Percentiles rank a stretch among this genome's conserved stretches.
Conservation (phyloP, 2,888 invertebrate species). For the Morinoia aosen region DNA sequence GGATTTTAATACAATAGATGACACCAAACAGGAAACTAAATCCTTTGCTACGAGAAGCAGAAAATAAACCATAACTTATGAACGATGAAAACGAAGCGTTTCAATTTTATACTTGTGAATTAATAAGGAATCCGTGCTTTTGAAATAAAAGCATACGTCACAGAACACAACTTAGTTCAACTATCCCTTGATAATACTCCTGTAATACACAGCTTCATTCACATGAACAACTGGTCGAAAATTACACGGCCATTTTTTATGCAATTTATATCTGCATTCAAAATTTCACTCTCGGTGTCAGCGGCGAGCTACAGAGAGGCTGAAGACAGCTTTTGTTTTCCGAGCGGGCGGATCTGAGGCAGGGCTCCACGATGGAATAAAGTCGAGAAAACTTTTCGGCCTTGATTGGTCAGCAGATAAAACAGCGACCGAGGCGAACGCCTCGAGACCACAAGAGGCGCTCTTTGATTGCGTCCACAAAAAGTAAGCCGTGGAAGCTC, state of each 20-base stretch:
- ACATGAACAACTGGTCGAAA: background rate
- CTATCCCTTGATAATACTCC: background rate
- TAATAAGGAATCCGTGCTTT: background rate
- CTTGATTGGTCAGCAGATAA: slow-evolving; percentile 47
- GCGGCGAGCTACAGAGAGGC: background rate
- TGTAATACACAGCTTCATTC: background rate
- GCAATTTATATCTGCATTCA: background rate
- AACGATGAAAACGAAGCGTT: too few species aligned
- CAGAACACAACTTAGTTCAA: too few species aligned
- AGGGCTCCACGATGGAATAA: background rate
- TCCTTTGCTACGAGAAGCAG: too few species aligned
- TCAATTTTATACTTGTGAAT: background rate
- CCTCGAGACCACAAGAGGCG: slow-evolving; percentile 10
- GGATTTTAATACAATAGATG: too few species aligned
- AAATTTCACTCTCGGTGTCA: background rate
- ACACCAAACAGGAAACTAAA: too few species aligned
- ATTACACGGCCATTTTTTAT: background rate
- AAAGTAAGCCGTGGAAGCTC: slow-evolving; percentile 25
- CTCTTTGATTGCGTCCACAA: slow-evolving; percentile 48
- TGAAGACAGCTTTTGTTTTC: background rate
- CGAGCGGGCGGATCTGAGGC: background rate
- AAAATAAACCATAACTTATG: too few species aligned
- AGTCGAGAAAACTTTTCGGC: slow-evolving; percentile 5
- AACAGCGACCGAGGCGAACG: slow-evolving; percentile 21
- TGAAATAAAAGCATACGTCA: background rate